phyloP scores from a whole-genome alignment of 35 echinoderm and acorn worm genomes.

The Antedon bifida region DNA sequence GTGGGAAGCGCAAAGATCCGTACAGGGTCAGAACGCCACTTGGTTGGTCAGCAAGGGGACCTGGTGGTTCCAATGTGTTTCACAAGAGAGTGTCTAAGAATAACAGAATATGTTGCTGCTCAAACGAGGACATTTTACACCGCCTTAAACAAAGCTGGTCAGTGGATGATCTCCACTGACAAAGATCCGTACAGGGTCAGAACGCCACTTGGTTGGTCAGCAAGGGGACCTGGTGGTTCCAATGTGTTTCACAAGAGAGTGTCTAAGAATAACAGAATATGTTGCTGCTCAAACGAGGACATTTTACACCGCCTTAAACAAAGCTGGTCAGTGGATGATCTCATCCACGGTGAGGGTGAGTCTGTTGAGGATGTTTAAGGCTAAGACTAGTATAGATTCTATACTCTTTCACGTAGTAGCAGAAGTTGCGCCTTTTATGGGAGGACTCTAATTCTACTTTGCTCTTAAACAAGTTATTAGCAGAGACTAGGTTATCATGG shows the following conservation, averaged over 20 bases:
- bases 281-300: conserved; percentile 15
- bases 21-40: conserved; percentile 11
- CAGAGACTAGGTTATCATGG: conserved; percentile 5
- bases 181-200: conserved; percentile 15
- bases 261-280: conserved; percentile 2
- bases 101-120: conserved; percentile 17
- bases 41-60: conserved; percentile 33
- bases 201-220: conserved; percentile 20
- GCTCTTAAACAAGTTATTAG: conserved; percentile 7
- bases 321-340: conserved; percentile 11
- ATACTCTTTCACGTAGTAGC: conserved; percentile 7
- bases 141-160: conserved; percentile 7
- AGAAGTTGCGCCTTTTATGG: conserved; percentile 24
- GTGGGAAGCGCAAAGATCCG: background rate
- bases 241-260: background rate
- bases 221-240: conserved; percentile 17
- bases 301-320: conserved; percentile 12
- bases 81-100: background rate
- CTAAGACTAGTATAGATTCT: conserved; percentile 12
- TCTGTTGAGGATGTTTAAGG: conserved; percentile 20
- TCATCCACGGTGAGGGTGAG: background rate
- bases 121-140: conserved; percentile 16
- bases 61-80: background rate
- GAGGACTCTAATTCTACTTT: background rate
- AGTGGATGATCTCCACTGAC: too few species aligned